Percentiles rank a stretch among this genome's conserved stretches.
These are phyloP conservation scores for Sebastes vulpes DNA, from an alignment of 2,797 vertebrate species.

Conservation along the genomic window DNA sequence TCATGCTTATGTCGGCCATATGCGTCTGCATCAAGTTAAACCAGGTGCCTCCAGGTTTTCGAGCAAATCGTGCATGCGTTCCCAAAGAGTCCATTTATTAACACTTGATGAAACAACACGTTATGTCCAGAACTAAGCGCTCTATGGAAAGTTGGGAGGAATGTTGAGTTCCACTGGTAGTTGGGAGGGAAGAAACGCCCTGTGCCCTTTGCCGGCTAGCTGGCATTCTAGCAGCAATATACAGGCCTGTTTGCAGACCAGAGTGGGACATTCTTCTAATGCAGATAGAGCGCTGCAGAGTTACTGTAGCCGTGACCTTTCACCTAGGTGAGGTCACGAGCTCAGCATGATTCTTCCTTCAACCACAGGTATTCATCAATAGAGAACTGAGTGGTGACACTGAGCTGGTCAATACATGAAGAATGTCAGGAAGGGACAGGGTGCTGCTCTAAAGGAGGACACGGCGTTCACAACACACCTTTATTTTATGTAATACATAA, in stretches of 20 bases:
- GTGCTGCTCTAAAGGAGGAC: conserved; percentile 1
- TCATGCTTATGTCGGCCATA: conserved; percentile 13
- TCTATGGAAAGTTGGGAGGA: conserved; percentile 52
- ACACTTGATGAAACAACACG: conserved; percentile 32
- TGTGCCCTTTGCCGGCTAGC: conserved; percentile 39
- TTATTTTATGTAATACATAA: neutral
- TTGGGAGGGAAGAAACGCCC: conserved; percentile 36
- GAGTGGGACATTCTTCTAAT: conserved; percentile 55
- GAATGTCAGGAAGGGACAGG: conserved; percentile 32
- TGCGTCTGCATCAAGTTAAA: neutral
- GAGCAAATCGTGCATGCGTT: neutral
- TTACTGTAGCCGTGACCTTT: conserved; percentile 22
- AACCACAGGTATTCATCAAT: neutral
- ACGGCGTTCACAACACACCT: neutral
- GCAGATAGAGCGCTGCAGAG: neutral
- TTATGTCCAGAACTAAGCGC: conserved; percentile 16
- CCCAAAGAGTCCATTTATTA: conserved; percentile 26
- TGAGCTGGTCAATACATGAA: conserved; percentile 19
- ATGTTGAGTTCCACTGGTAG: conserved; percentile 44
- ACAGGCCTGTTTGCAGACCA: conserved; percentile 43
- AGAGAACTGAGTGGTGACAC: neutral
- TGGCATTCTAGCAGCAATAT: conserved; percentile 19
- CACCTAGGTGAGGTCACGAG: neutral
- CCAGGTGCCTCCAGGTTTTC: conserved; percentile 36
- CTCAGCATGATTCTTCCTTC: neutral